Evolutionary conservation across 1,140 invertebrate genomes (phyloP), one percentile per base, ranked within the genome.

Genomic region (Bombus sylvicola): DNA sequence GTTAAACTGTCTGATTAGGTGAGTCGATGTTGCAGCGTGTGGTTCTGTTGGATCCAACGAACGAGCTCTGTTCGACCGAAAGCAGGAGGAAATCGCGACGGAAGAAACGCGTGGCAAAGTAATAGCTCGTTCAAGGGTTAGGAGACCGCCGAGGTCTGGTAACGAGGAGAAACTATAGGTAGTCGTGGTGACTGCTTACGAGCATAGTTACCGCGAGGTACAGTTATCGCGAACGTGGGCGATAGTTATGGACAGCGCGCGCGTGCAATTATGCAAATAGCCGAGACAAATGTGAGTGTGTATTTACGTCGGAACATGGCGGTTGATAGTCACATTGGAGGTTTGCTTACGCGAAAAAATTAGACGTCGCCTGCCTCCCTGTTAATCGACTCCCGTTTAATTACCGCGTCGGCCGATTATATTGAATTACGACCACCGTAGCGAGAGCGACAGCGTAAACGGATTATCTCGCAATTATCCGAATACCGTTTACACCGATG

Each of bases 211-310:
- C 74, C 68, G 53, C 66, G 68, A 43, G 31, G 73, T 73, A 66
- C 62, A 74, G 78, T 85, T 81, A 85, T 75, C 78, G 79, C 37
- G 41, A 64, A 53, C 62, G 62, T 74, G 73, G 71, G 73, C 80
- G 80, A 81, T 81, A 69, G 79, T 75, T 69, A 86, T 31, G 71
- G 71, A 31, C 31, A 53, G 47, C 47, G 47, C 18, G 18, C 47
- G 18, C 47, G 47, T 10, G 59, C 80, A 86, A 86, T 86, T 86
- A 86, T 86, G 85, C 80, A 86, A 86, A 86, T 86, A 47, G 25
- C 62, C 34, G 62, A 39, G 28, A 74, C 31, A 76, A 86, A 86
- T 74, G 85, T 78, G 64, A 69, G 53, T 43, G 82, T n/a, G 66
- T 78, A 64, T 68, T 78, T 78, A 78, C 66, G 28, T 34, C 25